Evolutionary conservation across 1,140 invertebrate genomes (phyloP).

Genomic region (Aradophagus sp.): DNA sequence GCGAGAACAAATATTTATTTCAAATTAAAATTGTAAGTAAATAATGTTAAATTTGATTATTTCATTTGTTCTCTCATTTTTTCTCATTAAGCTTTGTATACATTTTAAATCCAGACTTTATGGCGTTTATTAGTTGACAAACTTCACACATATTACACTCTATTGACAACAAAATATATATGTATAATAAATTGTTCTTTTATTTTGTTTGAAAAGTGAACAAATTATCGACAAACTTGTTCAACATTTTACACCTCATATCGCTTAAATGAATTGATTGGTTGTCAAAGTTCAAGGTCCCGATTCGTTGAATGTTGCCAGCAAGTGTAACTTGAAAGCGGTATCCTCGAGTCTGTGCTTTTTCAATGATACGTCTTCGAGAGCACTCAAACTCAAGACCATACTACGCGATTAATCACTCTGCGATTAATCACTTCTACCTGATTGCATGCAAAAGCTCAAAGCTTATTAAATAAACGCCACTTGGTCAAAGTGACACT

Average conservation of each 20-base stretch:
- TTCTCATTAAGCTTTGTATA: too few species aligned
- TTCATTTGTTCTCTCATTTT: too few species aligned
- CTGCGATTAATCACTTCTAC: slow-evolving; percentile 23
- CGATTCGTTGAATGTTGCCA: slow-evolving; percentile 19
- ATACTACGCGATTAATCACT: slow-evolving; percentile 27
- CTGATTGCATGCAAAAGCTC: slow-evolving; percentile 42
- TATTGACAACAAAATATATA: too few species aligned
- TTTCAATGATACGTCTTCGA: slow-evolving; percentile 43
- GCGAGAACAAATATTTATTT: too few species aligned
- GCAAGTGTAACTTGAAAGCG: slow-evolving; percentile 42
- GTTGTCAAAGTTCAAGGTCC: background rate
- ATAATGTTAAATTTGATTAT: too few species aligned
- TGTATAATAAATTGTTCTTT: background rate
- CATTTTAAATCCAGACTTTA: too few species aligned
- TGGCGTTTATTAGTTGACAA: too few species aligned
- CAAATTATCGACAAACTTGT: background rate
- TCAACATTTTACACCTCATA: slow-evolving; percentile 3
- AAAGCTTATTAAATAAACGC: slow-evolving; percentile 45
- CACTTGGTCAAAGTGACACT: slow-evolving; percentile 25
- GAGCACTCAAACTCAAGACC: slow-evolving; percentile 34
- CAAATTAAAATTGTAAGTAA: too few species aligned
- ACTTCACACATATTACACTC: too few species aligned
- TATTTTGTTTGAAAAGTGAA: background rate
- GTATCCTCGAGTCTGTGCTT: slow-evolving; percentile 29
- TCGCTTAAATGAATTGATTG: slow-evolving; percentile 32